Evolutionary conservation across 2,888 invertebrate species (phyloP), one percentile per base, ranked within the genome.

Genomic region (Dione juno): DNA sequence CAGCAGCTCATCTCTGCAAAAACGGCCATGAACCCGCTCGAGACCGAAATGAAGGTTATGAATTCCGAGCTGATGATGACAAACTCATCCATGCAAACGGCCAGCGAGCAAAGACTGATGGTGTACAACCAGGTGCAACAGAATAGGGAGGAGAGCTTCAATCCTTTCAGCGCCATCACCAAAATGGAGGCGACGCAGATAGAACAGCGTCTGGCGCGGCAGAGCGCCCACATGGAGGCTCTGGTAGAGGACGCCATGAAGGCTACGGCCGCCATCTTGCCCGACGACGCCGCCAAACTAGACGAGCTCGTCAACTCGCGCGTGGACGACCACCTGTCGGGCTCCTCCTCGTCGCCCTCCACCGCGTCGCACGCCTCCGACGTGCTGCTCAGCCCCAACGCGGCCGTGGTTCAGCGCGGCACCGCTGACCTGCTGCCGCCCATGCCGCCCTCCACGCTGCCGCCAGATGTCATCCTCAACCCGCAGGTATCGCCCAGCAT

Each of bases 221-320:
- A 90, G 80, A 87, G 85, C 71, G 92, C 92, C 59, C 90, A 89
- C 77, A 93, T 93, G 90, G 91, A 92, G 74, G 92, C 92, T 19
- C 77, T 93, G 1, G 92, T 93, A 1, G 90, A 93, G 69, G 92
- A 93, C 77, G 91, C 93, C 19, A 88, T 93, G 85, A 90, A 92
- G 77, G 90, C 90, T 9, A 88, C 90, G 19, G 88, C 89, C 57
- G 89, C 87, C 70, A 92, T 92, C 66, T 82, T 93, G 70, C 89
- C 92, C 13, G 83, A 86, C 3, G 88, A 89, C 80, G 93, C 81
- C 82, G 89, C 84, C 78, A 94, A 94, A 79, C 85, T 95, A 3
- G 95, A 95, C 82, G 95, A 94, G 75, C 89, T 95, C 69, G 95
- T 95, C 45, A 90, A 90, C 80, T 87, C 90, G 5, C 78, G 90